Evolutionary conservation across 1,140 invertebrate species (phyloP).

Genomic region (Trichomalopsis sarcophagae): DNA sequence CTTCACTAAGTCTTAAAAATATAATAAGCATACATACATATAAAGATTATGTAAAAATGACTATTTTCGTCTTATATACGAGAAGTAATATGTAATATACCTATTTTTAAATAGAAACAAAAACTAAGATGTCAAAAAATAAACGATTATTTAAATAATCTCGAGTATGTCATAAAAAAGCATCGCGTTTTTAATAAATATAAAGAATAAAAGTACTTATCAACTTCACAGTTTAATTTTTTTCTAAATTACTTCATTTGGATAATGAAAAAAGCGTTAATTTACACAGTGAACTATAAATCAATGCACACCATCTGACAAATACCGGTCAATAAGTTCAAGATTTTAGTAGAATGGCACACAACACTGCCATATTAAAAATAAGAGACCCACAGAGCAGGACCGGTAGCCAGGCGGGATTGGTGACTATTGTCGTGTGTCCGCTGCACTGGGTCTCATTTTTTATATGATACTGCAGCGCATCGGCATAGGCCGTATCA

Average conservation of each 20-base stretch:
- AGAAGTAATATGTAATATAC: no score
- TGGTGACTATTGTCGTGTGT: constrained; percentile 59
- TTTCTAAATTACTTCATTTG: background rate
- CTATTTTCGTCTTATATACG: no score
- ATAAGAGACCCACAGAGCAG: constrained; percentile 68
- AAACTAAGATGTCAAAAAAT: no score
- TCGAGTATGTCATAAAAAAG: no score
- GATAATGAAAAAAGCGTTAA: background rate
- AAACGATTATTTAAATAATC: no score
- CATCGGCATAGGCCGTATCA: constrained; percentile 4
- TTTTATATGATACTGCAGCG: constrained; percentile 9
- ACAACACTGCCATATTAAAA: constrained; percentile 67
- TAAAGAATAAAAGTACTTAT: background rate
- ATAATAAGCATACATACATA: no score
- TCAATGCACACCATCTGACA: background rate
- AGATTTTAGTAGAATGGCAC: constrained; percentile 62
- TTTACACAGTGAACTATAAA: no score
- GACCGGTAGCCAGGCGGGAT: constrained; percentile 64
- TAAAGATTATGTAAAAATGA: no score
- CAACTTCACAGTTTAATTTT: background rate
- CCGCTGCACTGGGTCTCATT: constrained; percentile 34
- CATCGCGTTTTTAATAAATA: no score
- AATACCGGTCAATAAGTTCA: background rate
- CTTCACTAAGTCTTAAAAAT: background rate
- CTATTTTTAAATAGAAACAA: no score